Evolutionary conservation across 2,797 vertebrate species (phyloP).

Genomic region (Melanotaenia boesemani): DNA sequence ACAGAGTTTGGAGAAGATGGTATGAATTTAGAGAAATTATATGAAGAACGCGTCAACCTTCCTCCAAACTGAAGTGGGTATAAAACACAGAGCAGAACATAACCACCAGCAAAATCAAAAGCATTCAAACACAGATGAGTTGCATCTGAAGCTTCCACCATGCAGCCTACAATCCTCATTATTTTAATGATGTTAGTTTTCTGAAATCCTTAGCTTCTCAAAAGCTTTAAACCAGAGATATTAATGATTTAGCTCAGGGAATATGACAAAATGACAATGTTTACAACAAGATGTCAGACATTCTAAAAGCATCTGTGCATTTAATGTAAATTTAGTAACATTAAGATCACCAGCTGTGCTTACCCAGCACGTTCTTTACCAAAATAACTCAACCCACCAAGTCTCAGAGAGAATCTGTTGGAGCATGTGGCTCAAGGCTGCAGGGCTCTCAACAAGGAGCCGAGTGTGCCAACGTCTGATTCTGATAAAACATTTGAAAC

Average conservation of each 20-base stretch:
- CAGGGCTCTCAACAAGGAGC: constrained; percentile 11
- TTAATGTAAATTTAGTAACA: constrained; percentile 53
- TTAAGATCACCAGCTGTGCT: constrained; percentile 56
- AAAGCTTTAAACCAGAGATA: neutral
- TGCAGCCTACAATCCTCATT: neutral
- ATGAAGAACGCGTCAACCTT: neutral
- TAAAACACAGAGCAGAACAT: neutral
- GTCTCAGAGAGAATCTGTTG: constrained; percentile 24
- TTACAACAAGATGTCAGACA: neutral
- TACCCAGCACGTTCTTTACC: constrained; percentile 54
- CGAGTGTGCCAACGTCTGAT: neutral
- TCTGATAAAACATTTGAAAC: constrained; percentile 12
- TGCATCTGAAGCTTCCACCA: neutral
- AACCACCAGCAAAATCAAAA: neutral
- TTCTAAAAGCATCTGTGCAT: neutral
- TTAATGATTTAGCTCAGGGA: neutral
- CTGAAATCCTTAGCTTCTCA: neutral
- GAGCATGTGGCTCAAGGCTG: constrained; percentile 19
- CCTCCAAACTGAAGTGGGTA: neutral
- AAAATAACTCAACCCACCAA: constrained; percentile 64
- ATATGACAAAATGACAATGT: neutral
- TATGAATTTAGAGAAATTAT: constrained; percentile 12
- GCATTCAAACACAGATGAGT: neutral
- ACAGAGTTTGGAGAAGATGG: constrained; percentile 12
- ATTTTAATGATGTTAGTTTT: neutral